phyloP scores from a whole-genome alignment of 2,888 invertebrate genomes.

The Mechanitis messenoides region DNA sequence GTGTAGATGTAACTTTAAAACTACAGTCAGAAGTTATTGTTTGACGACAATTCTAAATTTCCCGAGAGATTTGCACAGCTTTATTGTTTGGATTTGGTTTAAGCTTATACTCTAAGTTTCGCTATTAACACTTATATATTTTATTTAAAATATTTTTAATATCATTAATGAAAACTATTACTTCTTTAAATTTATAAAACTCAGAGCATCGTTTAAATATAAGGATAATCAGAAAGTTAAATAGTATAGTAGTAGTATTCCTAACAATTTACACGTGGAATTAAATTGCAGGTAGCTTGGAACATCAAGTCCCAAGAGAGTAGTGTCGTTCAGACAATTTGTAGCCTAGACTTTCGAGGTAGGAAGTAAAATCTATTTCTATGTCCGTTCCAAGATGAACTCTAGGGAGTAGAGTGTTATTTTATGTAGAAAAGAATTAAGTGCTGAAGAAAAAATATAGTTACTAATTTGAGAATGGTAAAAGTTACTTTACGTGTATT shows the following conservation, averaged over 20 bases:
- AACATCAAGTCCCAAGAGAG: constrained; percentile 15
- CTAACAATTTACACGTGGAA: constrained; percentile 14
- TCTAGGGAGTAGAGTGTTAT: constrained; percentile 14
- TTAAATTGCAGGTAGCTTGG: constrained; percentile 19
- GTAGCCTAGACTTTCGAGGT: constrained; percentile 15
- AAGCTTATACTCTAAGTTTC: constrained; percentile 12
- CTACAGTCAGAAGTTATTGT: too few relatives aligned
- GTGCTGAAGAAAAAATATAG: not conserved
- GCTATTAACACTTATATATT: constrained; percentile 13
- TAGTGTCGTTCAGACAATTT: constrained; percentile 24
- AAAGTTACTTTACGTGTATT: too few relatives aligned
- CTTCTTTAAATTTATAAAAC: not conserved
- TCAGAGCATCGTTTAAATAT: not conserved
- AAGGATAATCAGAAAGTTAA: constrained; percentile 12
- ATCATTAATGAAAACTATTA: too few relatives aligned
- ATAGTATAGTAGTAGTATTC: not conserved
- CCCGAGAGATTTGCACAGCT: constrained; percentile 17
- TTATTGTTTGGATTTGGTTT: constrained; percentile 10
- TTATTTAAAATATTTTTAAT: too few relatives aligned
- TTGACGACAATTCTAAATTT: constrained; percentile 20
- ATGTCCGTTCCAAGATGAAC: constrained; percentile 13
- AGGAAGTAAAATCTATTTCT: constrained; percentile 20
- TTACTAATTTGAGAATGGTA: not conserved
- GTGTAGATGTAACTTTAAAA: too few relatives aligned
- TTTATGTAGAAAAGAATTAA: constrained; percentile 15